Conservation (phyloP, 1,140 invertebrate genomes). For the Drosophila mauritiana region DNA sequence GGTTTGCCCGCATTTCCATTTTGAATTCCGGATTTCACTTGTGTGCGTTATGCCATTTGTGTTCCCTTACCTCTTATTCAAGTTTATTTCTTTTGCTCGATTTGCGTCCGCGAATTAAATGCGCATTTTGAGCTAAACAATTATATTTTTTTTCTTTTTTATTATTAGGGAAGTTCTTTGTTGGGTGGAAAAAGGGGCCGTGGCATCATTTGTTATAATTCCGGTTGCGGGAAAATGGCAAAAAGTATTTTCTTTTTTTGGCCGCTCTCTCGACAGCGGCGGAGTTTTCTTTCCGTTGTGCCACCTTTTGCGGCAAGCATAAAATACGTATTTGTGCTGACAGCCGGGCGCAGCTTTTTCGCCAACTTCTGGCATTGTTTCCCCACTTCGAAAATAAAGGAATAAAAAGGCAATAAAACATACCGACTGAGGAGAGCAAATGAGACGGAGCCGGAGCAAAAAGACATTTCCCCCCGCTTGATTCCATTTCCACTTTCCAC, state of each 20-base stretch:
- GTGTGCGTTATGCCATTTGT: constrained; percentile 8
- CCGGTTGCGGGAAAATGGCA: constrained; percentile 44
- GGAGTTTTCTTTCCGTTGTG: constrained; percentile 46
- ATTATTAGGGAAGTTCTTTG: constrained; percentile 47
- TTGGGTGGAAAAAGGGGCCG: not conserved
- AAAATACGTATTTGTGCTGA: constrained; percentile 76
- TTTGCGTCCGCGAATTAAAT: constrained; percentile 77
- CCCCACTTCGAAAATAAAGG: constrained; percentile 50
- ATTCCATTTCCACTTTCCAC: constrained; percentile 11
- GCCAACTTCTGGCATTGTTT: constrained; percentile 63
- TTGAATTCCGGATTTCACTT: constrained; percentile 52
- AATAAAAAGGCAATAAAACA: constrained; percentile 65
- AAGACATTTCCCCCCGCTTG: constrained; percentile 13
- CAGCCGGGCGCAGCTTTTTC: constrained; percentile 61
- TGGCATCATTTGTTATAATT: constrained; percentile 73
- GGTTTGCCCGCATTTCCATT: constrained; percentile 72
- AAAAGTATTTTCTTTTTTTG: constrained; percentile 32
- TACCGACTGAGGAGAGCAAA: constrained; percentile 50
- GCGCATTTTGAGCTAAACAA: constrained; percentile 80
- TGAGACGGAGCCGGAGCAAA: constrained; percentile 18
- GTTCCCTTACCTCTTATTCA: constrained; percentile 1
- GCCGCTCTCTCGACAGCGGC: constrained; percentile 7
- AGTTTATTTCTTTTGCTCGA: constrained; percentile 60
- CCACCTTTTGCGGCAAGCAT: constrained; percentile 75
- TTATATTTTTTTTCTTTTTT: constrained; percentile 40